Conservation (phyloP, 2,888 invertebrate genomes). For the Nomada ruficornis region DNA sequence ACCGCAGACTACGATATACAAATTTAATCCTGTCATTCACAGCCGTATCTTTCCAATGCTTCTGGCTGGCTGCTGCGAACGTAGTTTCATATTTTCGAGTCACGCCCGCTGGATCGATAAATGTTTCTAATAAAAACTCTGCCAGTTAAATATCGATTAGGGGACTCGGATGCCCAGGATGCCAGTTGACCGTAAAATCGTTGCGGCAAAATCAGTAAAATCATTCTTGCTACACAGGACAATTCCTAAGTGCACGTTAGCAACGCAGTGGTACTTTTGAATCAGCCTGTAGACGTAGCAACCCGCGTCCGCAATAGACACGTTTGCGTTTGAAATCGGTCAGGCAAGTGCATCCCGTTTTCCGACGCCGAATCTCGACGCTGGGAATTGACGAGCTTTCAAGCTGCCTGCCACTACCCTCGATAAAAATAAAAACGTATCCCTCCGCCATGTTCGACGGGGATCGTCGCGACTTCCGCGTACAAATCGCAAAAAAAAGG, state of each 20-base stretch:
- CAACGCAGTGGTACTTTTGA: not conserved
- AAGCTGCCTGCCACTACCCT: not conserved
- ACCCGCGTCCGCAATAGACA: slow-evolving; percentile 15
- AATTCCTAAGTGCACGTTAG: no score
- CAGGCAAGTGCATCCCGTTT: slow-evolving; percentile 60
- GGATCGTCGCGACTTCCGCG: not conserved
- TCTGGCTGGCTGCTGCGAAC: not conserved
- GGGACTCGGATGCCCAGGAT: no score
- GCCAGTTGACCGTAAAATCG: not conserved
- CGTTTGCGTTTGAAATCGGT: slow-evolving; percentile 51
- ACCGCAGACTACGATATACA: not conserved
- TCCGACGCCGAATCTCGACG: slow-evolving; percentile 22
- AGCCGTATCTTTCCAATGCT: not conserved
- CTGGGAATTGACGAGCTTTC: slow-evolving; percentile 11
- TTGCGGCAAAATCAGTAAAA: not conserved
- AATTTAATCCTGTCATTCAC: slow-evolving; percentile 10
- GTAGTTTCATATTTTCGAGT: no score
- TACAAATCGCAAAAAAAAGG: not conserved
- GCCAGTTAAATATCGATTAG: no score
- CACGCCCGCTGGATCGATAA: no score
- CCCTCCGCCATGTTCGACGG: not conserved
- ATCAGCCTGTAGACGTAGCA: not conserved
- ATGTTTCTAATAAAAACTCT: no score
- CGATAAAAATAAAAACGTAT: slow-evolving; percentile 16
- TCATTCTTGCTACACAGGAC: no score